Base-by-base conservation (phyloP, 2,888 invertebrate genomes). In the Dioctria rufipes region DNA sequence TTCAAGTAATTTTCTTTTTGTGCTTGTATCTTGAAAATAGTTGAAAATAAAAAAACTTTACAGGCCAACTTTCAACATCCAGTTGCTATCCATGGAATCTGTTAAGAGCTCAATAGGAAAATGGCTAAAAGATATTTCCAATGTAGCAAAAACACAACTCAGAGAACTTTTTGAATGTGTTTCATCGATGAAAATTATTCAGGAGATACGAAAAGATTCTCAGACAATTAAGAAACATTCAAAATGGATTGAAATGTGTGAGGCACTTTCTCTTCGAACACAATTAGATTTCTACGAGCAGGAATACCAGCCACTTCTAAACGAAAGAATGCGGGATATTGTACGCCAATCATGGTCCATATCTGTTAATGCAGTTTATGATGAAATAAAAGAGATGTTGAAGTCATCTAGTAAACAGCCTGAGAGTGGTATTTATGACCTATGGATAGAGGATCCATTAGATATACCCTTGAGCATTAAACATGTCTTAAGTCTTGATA, bases 221-320 rank as follows among this genome's bases (percentile, higher is more conserved):
- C 90, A 92, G 77, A 91, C 91, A 86, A 90, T 93, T 46, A 92
- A 92, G 85, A 90, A 92, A 3, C 92, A 92, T 0, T 86, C 90
- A 60, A 92, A 93, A 85, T 95, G 95, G 93, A 46, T 6, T 9
- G 86, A 88, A 8, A 91, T 95, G 61, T 94, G 93, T 86, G 87
- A 90, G 11, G 90, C 92, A 3, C 89, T 94, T 0, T 90, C 91
- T 80, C 89, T 95, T n/a, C 89, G 90, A 3, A 87, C 88, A 5
- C 88, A 88, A 54, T 87, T 92, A 37, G 93, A 94, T 83, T 93
- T 95, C 5, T 95, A 95, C 93, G 91, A 92, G 60, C 90, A 92
- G 83, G 93, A 93, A 86, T 95, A 94, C 88, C 93, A 95, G 86
- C 93, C 93, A 0, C 87, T 95, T 5, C 89, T 95, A 49, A 94